Evolutionary conservation across 64 coral and sea anemone species (phyloP), one percentile per base, ranked within the genome.

Genomic region (Dendronephthya gigantea): DNA sequence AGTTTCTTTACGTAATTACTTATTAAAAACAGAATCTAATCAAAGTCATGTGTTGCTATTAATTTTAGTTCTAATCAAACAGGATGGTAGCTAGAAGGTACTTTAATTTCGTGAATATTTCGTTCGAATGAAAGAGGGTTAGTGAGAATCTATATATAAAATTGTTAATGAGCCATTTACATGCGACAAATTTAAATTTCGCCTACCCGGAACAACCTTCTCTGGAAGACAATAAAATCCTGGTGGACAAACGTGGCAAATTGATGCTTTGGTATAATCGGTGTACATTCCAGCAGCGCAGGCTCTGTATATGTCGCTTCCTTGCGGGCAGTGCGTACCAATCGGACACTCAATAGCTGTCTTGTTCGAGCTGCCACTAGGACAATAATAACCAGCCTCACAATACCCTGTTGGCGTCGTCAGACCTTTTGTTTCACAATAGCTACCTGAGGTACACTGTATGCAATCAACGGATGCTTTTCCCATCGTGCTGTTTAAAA

Each of bases 401-500:
- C 95, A 98, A 40, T 89, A 68, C n/a, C n/a, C 92, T 33, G 91
- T 98, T 31, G 95, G 95, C 16, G 86, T 69, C 55, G 69, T 82
- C 17, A 98, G 85, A 14, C 95, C 95, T 79, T 16, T 23, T 19
- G 84, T 83, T 74, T 98, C 95, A 70, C 95, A 98, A 85, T 88
- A 98, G 82, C 90, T 93, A 1, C 95, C 95, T 37, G 87, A 55
- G 7, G 76, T 84, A 49, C 95, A 98, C 3, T 69, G 62, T 2
- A 49, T 92, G 76, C 95, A 98, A 14, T 93, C 84, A 7, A 35
- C 56, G 34, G 86, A 88, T 76, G 86, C 75, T 33, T 83, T 85
- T 19, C 93, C 51, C 33, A 86, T 72, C 40, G 92, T 98, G 13
- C 90, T 84, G 40, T 98, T 98, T 9, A 90, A 91, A 82, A 84